These are phyloP conservation scores for Megalops atlanticus DNA, from an alignment of 2,113 vertebrate genomes.

Conservation along the genomic window DNA sequence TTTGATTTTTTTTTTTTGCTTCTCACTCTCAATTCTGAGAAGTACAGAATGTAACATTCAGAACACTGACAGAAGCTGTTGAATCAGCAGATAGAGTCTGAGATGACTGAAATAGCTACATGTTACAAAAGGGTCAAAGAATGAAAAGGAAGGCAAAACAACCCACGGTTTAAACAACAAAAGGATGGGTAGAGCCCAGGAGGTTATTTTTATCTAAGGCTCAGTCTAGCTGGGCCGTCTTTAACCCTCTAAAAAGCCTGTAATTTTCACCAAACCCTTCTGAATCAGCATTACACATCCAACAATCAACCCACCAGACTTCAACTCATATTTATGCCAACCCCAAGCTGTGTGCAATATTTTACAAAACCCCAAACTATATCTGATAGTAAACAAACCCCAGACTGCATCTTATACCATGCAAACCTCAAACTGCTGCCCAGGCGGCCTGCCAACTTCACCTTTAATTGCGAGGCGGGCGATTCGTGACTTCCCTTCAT, in stretches of 20 bases:
- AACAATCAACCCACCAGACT: conserved; percentile 3
- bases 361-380: neutral
- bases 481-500: neutral
- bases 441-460: neutral
- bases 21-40: neutral
- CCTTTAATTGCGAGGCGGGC: neutral
- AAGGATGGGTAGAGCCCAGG: neutral
- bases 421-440: neutral
- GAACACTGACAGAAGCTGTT: neutral
- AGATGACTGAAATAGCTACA: neutral
- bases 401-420: neutral
- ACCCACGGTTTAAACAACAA: neutral
- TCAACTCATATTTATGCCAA: neutral
- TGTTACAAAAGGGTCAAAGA: neutral
- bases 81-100: neutral
- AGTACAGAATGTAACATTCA: neutral
- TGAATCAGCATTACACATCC: conserved; percentile 2
- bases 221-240: conserved; percentile 7
- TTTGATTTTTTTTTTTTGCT: neutral
- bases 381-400: neutral
- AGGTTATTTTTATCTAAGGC: neutral
- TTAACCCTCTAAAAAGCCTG: neutral
- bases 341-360: neutral
- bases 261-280: neutral
- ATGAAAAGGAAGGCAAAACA: neutral